phyloP scores from a whole-genome alignment of 2,888 invertebrate genomes.

The Timema podura region DNA sequence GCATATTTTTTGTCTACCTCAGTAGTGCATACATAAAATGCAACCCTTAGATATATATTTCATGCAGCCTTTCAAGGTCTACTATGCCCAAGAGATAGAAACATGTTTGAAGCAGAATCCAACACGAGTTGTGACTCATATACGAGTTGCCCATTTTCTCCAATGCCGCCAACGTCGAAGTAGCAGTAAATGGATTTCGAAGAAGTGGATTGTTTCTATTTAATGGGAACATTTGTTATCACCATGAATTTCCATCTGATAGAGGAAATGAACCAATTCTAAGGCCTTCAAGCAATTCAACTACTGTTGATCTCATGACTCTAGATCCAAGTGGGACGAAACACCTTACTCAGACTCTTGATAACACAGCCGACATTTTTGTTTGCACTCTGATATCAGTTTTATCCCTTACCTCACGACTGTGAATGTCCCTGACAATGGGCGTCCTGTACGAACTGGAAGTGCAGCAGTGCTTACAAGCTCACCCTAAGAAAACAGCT shows the following conservation, averaged over 20 bases:
- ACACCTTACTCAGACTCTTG: no score
- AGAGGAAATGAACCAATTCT: no score
- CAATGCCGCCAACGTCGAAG: not conserved
- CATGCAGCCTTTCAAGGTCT: not conserved
- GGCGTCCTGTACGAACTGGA: not conserved
- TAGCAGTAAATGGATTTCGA: constrained; percentile 9
- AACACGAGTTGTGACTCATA: not conserved
- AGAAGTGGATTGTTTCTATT: not conserved
- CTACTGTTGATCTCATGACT: no score
- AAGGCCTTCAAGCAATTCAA: no score
- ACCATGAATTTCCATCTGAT: not conserved
- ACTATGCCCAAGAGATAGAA: not conserved
- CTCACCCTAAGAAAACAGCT: not conserved
- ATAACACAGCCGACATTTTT: no score
- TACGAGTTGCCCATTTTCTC: not conserved
- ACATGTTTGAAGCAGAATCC: not conserved
- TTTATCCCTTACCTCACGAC: no score
- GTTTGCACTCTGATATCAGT: no score
- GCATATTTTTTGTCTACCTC: constrained; percentile 13
- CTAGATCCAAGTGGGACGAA: no score
- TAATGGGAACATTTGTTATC: not conserved
- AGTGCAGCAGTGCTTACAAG: not conserved
- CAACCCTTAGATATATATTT: not conserved
- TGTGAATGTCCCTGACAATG: no score
- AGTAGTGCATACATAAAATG: not conserved